Evolutionary conservation across 2,113 vertebrate species (phyloP), one percentile per base, ranked within the genome.

Genomic region (Struthio camelus): DNA sequence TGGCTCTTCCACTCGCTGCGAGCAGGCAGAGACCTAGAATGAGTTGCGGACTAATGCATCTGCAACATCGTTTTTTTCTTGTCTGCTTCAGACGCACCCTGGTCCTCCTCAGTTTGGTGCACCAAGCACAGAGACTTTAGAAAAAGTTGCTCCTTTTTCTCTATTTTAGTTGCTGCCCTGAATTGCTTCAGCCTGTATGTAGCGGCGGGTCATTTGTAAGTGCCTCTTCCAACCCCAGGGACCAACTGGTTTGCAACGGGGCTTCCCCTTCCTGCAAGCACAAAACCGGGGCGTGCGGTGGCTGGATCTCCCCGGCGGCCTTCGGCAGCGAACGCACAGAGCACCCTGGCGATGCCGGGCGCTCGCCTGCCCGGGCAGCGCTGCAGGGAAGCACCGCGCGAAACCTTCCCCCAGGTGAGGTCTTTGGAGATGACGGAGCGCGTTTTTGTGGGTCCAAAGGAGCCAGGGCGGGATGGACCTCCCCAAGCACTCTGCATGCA

Each of bases 401-500:
- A 24, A 3, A 3, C 46, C 46, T 76, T 53, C 81, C 27, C 32
- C 44, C 10, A 17, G 18, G 1, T 0, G 0, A 8, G 36, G 22
- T 10, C 51, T 34, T 30, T 0, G 0, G 23, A 14, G 2, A 1
- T 5, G 12, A 42, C 51, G 4, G 56, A 61, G 30, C 36, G 20
- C 0, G 23, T 54, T 6, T 1, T 24, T 6, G 0, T 10, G 1
- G 9, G 14, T n/a, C 24, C 42, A 23, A 38, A 5, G 0, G 62
- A 64, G 51, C 32, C 8, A 4, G 4, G 1, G 19, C 20, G 0
- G 19, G 32, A 24, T 32, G 70, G 7, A 64, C 9, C 75, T 40
- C 11, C 36, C 70, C 78, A 28, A 20, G 27, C 0, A 0, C n/a
- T 18, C 75, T 25, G 14, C 1, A 3, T 14, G 1, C 0, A 0